Conservation (phyloP, 2,113 vertebrate species). For the Chamaetylas fuelleborni region DNA sequence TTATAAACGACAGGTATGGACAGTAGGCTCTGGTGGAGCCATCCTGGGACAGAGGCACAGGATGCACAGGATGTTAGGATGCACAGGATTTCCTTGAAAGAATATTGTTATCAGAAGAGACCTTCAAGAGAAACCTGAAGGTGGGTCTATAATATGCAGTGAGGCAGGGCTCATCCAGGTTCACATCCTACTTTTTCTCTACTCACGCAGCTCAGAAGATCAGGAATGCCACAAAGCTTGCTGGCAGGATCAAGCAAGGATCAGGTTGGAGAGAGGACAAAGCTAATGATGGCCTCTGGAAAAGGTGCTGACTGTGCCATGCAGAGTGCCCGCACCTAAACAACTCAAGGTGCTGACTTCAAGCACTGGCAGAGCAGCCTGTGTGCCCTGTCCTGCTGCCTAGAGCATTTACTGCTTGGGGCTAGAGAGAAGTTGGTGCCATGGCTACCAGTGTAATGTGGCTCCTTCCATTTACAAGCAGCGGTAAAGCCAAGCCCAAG, state of each 20-base stretch:
- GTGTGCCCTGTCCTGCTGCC: not conserved
- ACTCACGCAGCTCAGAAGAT: not conserved
- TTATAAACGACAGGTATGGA: not conserved
- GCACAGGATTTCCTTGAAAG: not conserved
- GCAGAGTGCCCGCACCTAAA: not conserved
- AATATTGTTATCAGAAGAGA: not conserved
- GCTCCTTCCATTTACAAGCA: not conserved
- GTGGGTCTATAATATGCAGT: accelerated
- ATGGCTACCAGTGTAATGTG: not conserved
- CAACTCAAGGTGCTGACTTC: not conserved
- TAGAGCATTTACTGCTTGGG: not conserved
- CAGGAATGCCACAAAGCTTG: not conserved
- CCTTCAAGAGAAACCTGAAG: not conserved
- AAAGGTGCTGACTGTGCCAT: not conserved
- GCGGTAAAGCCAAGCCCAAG: not conserved
- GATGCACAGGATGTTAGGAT: not conserved
- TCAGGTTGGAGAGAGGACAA: not conserved
- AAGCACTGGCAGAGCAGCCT: not conserved
- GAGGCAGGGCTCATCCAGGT: not conserved
- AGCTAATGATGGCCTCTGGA: not conserved
- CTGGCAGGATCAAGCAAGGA: not conserved
- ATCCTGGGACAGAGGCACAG: not conserved
- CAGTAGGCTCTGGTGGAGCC: not conserved
- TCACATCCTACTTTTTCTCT: not conserved
- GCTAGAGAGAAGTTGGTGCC: not conserved